Conservation (phyloP, 2,797 vertebrate species). For the Phrynocephalus guinanensis region DNA sequence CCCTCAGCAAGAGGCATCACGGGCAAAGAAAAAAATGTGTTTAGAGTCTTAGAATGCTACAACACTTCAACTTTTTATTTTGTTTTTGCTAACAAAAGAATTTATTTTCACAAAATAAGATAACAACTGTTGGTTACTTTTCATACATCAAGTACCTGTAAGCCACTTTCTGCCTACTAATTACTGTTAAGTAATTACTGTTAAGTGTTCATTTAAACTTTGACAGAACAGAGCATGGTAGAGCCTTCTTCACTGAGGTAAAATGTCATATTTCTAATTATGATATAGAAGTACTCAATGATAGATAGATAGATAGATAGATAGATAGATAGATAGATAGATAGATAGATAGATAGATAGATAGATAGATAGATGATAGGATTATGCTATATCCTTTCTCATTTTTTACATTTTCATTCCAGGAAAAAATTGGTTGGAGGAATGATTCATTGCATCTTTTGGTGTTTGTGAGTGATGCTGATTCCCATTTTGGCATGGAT, state of each 20-base stretch:
- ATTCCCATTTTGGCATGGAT: conserved; percentile 99
- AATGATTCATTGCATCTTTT: conserved; percentile 95
- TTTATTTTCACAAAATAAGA: background rate
- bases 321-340: too few species aligned
- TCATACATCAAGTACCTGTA: background rate
- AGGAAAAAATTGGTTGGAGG: conserved; percentile 98
- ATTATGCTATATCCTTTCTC: background rate
- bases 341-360: too few species aligned
- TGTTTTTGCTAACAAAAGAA: too few species aligned
- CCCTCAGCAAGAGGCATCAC: too few species aligned
- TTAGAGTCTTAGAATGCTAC: too few species aligned
- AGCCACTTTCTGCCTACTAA: too few species aligned
- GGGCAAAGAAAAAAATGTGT: too few species aligned
- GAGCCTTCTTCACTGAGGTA: background rate
- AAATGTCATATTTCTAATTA: background rate
- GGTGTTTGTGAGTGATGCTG: conserved; percentile 95
- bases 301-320: too few species aligned
- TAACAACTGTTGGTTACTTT: background rate
- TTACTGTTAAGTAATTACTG: too few species aligned
- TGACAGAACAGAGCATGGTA: background rate
- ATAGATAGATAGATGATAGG: too few species aligned
- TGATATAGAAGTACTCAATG: background rate
- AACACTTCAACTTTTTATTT: too few species aligned
- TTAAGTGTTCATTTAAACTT: background rate
- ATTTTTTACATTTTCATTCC: conserved; percentile 55